A percentile compares a stretch with the other conserved stretches of the same genome.
These are phyloP conservation scores for Tachuris rubrigastra DNA, from an alignment of 2,113 vertebrate species.

Conservation along the genomic window DNA sequence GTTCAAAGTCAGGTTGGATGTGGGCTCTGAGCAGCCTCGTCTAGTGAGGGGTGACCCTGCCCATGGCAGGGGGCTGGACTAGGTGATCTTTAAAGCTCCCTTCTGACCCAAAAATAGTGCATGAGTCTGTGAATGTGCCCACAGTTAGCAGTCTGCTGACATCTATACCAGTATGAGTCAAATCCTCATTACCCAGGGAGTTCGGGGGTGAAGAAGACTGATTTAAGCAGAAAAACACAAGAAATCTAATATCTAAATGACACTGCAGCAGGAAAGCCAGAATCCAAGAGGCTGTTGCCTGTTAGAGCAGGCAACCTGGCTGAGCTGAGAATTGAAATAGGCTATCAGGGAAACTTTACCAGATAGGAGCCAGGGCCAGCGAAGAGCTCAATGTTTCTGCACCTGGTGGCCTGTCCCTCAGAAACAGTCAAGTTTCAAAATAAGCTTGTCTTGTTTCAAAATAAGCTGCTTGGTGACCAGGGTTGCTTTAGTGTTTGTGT, in stretches of 20 bases:
- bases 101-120: not conserved
- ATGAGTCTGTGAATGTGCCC: not conserved
- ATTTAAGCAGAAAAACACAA: not conserved
- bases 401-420: not conserved
- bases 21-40: not conserved
- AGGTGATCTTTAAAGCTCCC: not conserved
- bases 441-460: not conserved
- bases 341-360: not conserved
- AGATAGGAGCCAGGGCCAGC: not conserved
- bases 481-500: not conserved
- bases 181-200: not conserved
- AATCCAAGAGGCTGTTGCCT: not conserved
- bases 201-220: not conserved
- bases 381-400: not conserved
- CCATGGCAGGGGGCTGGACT: rapidly evolving
- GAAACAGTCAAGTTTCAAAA: not conserved
- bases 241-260: not conserved
- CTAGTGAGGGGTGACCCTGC: not conserved
- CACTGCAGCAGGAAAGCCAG: not conserved
- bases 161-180: not conserved
- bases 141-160: not conserved
- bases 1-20: not conserved
- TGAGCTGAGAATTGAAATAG: not conserved
- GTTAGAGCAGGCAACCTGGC: not conserved
- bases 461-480: not conserved